These are phyloP conservation scores for Ciconia maguari DNA, from an alignment of 2,113 vertebrate genomes.

Conservation along the genomic window DNA sequence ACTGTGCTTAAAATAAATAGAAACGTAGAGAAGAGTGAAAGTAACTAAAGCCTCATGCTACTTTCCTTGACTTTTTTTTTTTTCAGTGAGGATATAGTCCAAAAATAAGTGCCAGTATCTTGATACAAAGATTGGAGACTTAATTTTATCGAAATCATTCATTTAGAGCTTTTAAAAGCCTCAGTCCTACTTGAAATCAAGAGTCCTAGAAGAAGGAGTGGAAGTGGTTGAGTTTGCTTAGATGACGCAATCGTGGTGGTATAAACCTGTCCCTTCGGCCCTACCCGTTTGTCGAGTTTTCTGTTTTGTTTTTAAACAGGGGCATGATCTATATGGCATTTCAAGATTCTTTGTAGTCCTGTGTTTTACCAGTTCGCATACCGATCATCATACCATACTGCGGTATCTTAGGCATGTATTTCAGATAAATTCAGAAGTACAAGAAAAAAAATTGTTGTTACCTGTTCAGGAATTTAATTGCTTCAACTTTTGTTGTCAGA, in stretches of 20 bases:
- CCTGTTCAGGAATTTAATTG: neutral
- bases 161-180: neutral
- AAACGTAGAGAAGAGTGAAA: neutral
- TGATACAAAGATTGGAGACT: neutral
- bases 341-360: neutral
- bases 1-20: neutral
- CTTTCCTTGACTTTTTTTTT: neutral
- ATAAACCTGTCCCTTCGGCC: neutral
- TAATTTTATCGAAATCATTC: neutral
- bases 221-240: neutral
- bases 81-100: neutral
- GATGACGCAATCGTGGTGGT: fast-evolving
- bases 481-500: neutral
- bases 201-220: neutral
- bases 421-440: neutral
- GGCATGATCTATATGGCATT: neutral
- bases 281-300: neutral
- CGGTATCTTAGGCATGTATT: neutral
- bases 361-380: neutral
- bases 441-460: neutral
- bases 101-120: neutral
- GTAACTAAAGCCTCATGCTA: neutral
- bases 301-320: neutral
- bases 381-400: neutral
- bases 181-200: neutral